These are phyloP conservation scores for Parascotia fuliginaria DNA, from an alignment of 2,888 invertebrate species.

Conservation along the genomic window DNA sequence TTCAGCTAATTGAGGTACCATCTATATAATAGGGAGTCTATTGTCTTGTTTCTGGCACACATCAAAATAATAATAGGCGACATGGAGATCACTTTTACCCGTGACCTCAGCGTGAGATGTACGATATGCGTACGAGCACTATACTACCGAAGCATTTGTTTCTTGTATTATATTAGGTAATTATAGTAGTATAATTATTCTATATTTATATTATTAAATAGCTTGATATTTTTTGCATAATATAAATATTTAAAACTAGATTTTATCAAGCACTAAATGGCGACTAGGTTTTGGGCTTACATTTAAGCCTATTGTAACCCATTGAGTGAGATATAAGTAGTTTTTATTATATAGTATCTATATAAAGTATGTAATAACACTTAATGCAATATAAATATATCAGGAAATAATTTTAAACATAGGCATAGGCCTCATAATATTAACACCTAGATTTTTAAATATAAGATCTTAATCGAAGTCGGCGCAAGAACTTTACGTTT, in stretches of 20 bases:
- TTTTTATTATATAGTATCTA: too few species aligned
- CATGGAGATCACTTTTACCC: too few species aligned
- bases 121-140: background rate
- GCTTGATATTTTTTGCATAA: background rate
- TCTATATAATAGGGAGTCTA: too few species aligned
- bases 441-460: too few species aligned
- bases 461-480: too few species aligned
- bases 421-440: background rate
- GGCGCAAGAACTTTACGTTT: too few species aligned
- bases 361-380: too few species aligned
- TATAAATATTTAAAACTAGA: background rate
- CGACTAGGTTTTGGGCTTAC: background rate
- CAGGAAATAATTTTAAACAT: background rate
- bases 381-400: too few species aligned
- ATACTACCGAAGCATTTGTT: background rate
- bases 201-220: background rate
- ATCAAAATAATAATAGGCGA: too few species aligned
- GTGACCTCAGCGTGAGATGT: too few species aligned
- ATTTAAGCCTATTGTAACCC: background rate
- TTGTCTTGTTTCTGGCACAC: too few species aligned
- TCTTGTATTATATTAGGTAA: background rate
- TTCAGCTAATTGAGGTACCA: too few species aligned
- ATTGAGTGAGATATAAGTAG: constrained; percentile 7
- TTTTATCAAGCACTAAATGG: background rate
- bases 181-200: background rate